phyloP scores from a whole-genome alignment of 1,140 invertebrate species.

The Colletes latitarsis region DNA sequence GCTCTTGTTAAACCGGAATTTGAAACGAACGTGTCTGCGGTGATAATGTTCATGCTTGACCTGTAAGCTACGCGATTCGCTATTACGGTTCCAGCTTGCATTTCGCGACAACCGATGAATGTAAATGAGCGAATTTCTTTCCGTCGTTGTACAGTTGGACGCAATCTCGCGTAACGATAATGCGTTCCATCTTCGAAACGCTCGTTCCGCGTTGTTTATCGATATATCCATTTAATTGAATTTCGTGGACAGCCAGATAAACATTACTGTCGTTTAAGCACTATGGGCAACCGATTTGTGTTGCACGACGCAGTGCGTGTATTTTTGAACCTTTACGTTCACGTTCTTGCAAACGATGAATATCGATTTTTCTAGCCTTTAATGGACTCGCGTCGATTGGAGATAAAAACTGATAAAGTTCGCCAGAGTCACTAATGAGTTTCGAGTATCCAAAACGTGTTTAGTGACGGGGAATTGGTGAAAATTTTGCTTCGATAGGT shows the following conservation, averaged over 20 bases:
- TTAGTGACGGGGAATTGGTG: too few relatives aligned
- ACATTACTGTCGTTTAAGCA: neutral
- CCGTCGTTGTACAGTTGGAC: neutral
- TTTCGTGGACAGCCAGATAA: neutral
- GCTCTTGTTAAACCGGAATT: conserved; percentile 17
- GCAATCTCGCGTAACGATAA: conserved; percentile 5
- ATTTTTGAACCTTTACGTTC: neutral
- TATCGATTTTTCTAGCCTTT: too few relatives aligned
- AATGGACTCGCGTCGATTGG: too few relatives aligned
- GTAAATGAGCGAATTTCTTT: conserved; percentile 8
- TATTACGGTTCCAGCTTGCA: conserved; percentile 1
- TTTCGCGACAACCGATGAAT: conserved; percentile 14
- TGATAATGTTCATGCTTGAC: neutral
- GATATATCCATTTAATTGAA: conserved; percentile 17
- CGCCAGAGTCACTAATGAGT: too few relatives aligned
- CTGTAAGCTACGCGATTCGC: neutral
- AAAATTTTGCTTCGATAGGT: too few relatives aligned
- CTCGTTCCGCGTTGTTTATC: too few relatives aligned
- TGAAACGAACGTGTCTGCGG: conserved; percentile 11
- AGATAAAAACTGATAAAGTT: too few relatives aligned
- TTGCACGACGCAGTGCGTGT: too few relatives aligned
- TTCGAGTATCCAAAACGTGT: too few relatives aligned
- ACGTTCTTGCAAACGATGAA: too few relatives aligned
- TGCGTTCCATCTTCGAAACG: neutral
- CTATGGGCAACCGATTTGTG: too few relatives aligned